Evolutionary conservation across 64 coral and sea anemone species (phyloP).

Genomic region (Dendronephthya gigantea): DNA sequence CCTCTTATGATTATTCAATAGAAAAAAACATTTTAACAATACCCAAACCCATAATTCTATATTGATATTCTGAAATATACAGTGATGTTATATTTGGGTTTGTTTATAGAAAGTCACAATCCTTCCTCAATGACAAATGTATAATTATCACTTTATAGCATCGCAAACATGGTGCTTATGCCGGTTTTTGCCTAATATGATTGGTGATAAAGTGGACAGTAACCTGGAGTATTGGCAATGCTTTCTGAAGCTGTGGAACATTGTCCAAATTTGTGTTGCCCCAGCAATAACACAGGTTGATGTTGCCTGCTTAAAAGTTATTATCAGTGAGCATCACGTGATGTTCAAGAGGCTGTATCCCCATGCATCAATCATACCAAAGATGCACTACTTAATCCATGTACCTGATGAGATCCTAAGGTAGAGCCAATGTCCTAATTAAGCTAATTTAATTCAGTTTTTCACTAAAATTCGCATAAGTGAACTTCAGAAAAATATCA

Average conservation of each 20-base stretch:
- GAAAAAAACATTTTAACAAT: no score
- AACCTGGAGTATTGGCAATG: slow-evolving; percentile 34
- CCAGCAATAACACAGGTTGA: slow-evolving; percentile 25
- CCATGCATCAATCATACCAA: slow-evolving; percentile 30
- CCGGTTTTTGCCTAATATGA: slow-evolving; percentile 36
- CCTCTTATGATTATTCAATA: no score
- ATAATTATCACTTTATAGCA: slow-evolving; percentile 20
- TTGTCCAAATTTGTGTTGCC: slow-evolving; percentile 33
- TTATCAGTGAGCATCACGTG: slow-evolving; percentile 23
- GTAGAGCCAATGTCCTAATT: not conserved
- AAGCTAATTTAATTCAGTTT: not conserved
- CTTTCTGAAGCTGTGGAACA: slow-evolving; percentile 41
- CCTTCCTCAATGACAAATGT: no score
- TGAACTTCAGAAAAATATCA: no score
- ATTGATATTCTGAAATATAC: no score
- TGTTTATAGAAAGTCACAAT: no score
- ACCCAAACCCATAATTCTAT: no score
- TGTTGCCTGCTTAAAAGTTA: no score
- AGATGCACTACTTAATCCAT: slow-evolving; percentile 29
- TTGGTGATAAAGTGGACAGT: slow-evolving; percentile 34
- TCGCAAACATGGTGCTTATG: slow-evolving; percentile 41
- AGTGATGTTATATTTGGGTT: no score
- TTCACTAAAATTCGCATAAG: no score
- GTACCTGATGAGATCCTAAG: slow-evolving; percentile 32
- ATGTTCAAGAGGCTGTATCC: slow-evolving; percentile 28